Evolutionary conservation across 1,140 invertebrate genomes (phyloP).

Genomic region (Drosophila ogumai): DNA sequence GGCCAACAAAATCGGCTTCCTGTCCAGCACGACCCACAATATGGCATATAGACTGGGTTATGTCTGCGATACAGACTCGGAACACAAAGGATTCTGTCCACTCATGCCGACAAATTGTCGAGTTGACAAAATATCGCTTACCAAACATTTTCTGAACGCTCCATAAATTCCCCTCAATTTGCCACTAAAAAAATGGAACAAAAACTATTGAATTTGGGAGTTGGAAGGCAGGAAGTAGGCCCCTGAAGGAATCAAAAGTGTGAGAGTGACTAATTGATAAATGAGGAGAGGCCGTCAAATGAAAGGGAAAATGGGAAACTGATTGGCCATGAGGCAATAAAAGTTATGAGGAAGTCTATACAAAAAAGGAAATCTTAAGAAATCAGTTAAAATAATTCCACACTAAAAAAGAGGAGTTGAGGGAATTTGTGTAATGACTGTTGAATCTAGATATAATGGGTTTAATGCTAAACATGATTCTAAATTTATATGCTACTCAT

Average conservation of each 20-base stretch:
- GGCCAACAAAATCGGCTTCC: slow-evolving; percentile 61
- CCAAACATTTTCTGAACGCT: slow-evolving; percentile 37
- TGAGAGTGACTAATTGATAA: slow-evolving; percentile 50
- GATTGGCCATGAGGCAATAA: slow-evolving; percentile 31
- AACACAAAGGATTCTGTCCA: slow-evolving; percentile 52
- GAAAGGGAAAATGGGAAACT: slow-evolving; percentile 33
- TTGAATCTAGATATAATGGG: slow-evolving; percentile 16
- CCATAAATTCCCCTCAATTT: slow-evolving; percentile 54
- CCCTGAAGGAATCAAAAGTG: slow-evolving; percentile 47
- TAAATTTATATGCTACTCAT: slow-evolving; percentile 2
- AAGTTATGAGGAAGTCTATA: slow-evolving; percentile 20
- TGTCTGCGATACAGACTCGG: slow-evolving; percentile 13
- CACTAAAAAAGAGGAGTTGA: neutral
- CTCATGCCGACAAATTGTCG: slow-evolving; percentile 65
- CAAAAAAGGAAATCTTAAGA: neutral
- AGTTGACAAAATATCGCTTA: slow-evolving; percentile 67
- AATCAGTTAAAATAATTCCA: slow-evolving; percentile 1
- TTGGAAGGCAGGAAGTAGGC: slow-evolving; percentile 46
- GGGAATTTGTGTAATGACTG: neutral
- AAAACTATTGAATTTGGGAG: slow-evolving; percentile 10
- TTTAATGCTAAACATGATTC: slow-evolving; percentile 24
- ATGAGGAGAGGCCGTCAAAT: slow-evolving; percentile 2
- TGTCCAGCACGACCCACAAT: slow-evolving; percentile 28
- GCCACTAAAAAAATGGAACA: slow-evolving; percentile 30
- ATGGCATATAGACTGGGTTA: slow-evolving; percentile 1